phyloP scores from a whole-genome alignment of 2,113 vertebrate species.

The Sprattus sprattus region DNA sequence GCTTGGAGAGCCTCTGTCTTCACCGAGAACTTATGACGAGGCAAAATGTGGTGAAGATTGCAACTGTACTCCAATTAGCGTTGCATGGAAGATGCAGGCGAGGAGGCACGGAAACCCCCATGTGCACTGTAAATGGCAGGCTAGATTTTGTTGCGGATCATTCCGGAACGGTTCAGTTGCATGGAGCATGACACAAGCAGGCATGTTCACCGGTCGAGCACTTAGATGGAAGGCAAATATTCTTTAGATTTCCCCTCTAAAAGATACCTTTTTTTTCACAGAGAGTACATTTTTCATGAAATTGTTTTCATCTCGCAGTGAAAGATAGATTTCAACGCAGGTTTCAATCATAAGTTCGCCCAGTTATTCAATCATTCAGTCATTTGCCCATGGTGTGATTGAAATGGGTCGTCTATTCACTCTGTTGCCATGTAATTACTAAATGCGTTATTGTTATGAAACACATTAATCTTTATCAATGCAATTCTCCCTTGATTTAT shows the following conservation, averaged over 20 bases:
- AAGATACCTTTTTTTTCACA: no score
- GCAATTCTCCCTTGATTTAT: slow-evolving; percentile 16
- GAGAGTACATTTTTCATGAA: background rate
- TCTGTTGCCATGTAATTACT: slow-evolving; percentile 11
- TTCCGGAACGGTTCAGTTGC: background rate
- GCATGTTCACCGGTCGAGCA: background rate
- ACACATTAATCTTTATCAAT: slow-evolving; percentile 15
- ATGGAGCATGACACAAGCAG: background rate
- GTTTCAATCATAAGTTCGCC: background rate
- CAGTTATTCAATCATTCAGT: background rate
- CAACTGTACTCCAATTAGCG: background rate
- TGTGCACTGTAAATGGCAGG: background rate
- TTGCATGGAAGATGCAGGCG: background rate
- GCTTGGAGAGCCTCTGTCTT: background rate
- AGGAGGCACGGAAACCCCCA: background rate
- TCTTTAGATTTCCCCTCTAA: no score
- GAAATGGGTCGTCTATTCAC: slow-evolving; percentile 1
- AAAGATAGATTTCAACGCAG: background rate
- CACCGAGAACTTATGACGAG: background rate
- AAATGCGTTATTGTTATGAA: slow-evolving; percentile 15
- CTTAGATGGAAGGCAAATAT: background rate
- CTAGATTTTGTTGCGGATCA: background rate
- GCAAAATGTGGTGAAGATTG: background rate
- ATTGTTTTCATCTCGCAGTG: background rate
- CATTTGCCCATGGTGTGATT: background rate